phyloP scores from a whole-genome alignment of 2,113 vertebrate species.

The Willisornis vidua region DNA sequence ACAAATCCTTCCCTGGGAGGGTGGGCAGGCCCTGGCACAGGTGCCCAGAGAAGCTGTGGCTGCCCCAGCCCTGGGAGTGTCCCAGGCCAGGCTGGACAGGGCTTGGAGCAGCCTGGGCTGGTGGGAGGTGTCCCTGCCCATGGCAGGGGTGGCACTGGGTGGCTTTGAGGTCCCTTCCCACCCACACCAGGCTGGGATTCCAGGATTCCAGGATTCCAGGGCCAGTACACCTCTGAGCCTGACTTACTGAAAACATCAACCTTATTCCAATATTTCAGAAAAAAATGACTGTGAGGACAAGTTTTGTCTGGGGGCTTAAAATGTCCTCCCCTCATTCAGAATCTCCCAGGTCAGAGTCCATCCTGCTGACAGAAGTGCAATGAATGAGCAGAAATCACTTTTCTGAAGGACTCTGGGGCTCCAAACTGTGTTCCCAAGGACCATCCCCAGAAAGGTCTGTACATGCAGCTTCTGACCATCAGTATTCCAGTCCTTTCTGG shows the following conservation, averaged over 20 bases:
- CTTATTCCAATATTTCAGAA: not conserved
- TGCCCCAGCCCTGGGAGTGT: not conserved
- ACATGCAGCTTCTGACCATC: not conserved
- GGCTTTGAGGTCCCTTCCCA: not conserved
- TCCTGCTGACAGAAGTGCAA: not conserved
- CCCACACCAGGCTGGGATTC: not conserved
- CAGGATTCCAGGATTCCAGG: rapidly evolving
- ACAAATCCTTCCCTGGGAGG: not conserved
- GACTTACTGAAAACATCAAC: not conserved
- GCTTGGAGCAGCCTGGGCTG: not conserved
- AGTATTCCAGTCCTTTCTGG: not conserved
- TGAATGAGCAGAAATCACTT: not conserved
- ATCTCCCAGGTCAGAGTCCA: not conserved
- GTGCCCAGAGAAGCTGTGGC: not conserved
- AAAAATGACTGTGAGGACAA: not conserved
- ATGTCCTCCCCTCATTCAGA: not conserved
- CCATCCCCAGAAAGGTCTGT: not conserved
- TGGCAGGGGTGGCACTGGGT: rapidly evolving
- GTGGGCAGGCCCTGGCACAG: not conserved
- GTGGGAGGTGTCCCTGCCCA: not conserved
- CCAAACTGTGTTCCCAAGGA: not conserved
- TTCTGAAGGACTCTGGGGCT: not conserved
- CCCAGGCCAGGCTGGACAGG: not conserved
- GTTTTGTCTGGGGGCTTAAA: not conserved
- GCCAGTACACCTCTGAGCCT: not conserved